phyloP scores from a whole-genome alignment of 2,888 invertebrate species.

The Archaeoteleia sp. region DNA sequence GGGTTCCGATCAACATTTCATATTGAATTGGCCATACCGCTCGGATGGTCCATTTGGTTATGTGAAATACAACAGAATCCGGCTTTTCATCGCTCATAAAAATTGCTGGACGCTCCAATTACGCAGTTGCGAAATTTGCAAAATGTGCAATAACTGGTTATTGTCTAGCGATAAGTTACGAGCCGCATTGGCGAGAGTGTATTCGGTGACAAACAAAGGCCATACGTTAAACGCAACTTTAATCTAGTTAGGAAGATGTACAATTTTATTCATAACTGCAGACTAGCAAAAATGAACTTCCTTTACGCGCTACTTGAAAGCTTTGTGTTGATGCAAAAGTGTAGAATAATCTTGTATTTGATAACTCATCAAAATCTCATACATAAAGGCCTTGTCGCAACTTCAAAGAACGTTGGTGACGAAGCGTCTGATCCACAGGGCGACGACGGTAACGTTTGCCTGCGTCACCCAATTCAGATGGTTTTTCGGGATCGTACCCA shows the following conservation, averaged over 20 bases:
- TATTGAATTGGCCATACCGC: slow-evolving; percentile 25
- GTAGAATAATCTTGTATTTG: slow-evolving; percentile 36
- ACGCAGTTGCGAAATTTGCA: slow-evolving; percentile 42
- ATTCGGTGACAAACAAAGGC: slow-evolving; percentile 33
- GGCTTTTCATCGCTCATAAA: slow-evolving; percentile 48
- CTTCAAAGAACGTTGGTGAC: slow-evolving; percentile 44
- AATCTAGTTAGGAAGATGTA: too few species aligned
- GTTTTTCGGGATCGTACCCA: slow-evolving; percentile 30
- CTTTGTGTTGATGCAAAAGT: slow-evolving; percentile 37
- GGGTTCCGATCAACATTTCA: slow-evolving; percentile 30
- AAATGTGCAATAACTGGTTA: slow-evolving; percentile 50
- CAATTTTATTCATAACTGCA: too few species aligned
- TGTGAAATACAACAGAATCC: slow-evolving; percentile 32
- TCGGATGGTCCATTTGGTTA: slow-evolving; percentile 27
- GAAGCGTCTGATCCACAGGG: slow-evolving; percentile 41
- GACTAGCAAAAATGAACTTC: slow-evolving; percentile 16
- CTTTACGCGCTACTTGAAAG: slow-evolving; percentile 37
- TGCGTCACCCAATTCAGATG: slow-evolving; percentile 42
- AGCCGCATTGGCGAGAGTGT: slow-evolving; percentile 19
- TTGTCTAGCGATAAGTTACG: slow-evolving; percentile 35
- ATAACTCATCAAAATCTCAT: slow-evolving; percentile 37
- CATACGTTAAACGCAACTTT: too few species aligned
- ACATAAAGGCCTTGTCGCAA: slow-evolving; percentile 31
- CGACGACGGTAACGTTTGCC: slow-evolving; percentile 34
- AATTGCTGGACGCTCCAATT: slow-evolving; percentile 44